Base-by-base conservation (phyloP, 2,797 vertebrate genomes). In the Cuculus canorus region DNA sequence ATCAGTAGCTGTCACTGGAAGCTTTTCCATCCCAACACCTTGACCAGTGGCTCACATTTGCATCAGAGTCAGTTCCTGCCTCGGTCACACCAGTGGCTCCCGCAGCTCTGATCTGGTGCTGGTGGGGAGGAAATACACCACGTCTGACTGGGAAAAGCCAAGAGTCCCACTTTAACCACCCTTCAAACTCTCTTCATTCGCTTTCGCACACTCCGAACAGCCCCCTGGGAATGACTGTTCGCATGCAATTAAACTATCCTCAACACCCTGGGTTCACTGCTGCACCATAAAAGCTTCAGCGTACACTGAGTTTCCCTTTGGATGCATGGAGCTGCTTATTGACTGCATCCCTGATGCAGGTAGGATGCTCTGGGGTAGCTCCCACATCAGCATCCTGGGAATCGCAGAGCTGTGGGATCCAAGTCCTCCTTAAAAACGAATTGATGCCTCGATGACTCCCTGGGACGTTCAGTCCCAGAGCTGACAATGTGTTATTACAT, bases 281-380 rank as follows among this genome's bases (percentile, higher is more conserved):
- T 10, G 0, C 4, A 0, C 32, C 21, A 9, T 0, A 4, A 47
- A 18, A 1, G 8, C 66, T 32, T 6, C 35, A 0, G 3, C 0
- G 7, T 5, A 1, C 5, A 1, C 8, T 0, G 1, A 1, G 1
- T 1, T 25, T 59, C 17, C 39, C 60, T 27, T 24, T 6, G 3
- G 25, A 24, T 4, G 2, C 13, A 0, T 0, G 3, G 18, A 61
- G 28, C 25, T 4, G 41, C 61, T 6, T 16, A 0, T 0, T 9
- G 28, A 27, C 4, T 3, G 0, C 35, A 4, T 17, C 25, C 72
- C 57, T 1, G 0, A 1, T 1, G 3, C 24, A 2, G 45, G 33
- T 2, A 45, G 45, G 45, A 22, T 4, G 47, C 75, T 27, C 30
- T 2, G 5, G n/a, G 48, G 50, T 52, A 37, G 35, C 16, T 9